phyloP scores from a whole-genome alignment of 1,140 invertebrate species.

The Halesus radiatus region DNA sequence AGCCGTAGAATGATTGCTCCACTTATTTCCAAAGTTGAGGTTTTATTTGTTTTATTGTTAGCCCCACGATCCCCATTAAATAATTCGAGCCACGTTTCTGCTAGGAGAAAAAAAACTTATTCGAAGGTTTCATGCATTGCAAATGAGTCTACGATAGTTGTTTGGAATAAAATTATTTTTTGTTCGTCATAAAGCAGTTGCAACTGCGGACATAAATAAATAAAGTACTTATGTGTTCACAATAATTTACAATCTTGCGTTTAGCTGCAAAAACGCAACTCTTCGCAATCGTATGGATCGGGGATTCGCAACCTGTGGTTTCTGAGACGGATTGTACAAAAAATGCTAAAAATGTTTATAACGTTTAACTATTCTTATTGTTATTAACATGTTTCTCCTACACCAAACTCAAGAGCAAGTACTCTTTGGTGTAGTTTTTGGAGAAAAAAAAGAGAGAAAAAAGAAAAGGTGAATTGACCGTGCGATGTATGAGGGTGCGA shows the following conservation, averaged over 20 bases:
- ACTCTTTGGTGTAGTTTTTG: too few species aligned
- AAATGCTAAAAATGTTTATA: too few species aligned
- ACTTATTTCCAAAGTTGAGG: neutral
- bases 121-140: conserved; percentile 7
- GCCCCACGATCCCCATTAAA: neutral
- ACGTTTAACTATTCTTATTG: too few species aligned
- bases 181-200: neutral
- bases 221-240: neutral
- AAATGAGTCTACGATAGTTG: conserved; percentile 26
- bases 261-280: neutral
- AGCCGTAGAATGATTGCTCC: neutral
- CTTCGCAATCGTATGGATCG: too few species aligned
- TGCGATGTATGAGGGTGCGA: too few species aligned
- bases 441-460: too few species aligned
- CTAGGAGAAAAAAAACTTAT: neutral
- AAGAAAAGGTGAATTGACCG: too few species aligned
- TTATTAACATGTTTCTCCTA: too few species aligned
- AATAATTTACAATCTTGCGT: neutral
- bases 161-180: conserved; percentile 18
- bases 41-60: conserved; percentile 1
- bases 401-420: too few species aligned
- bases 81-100: neutral
- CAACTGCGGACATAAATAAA: neutral
- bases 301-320: too few species aligned
- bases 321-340: too few species aligned